A percentile compares a stretch with the other conserved stretches of the same genome.
Conservation (phyloP, 2,113 vertebrate genomes). For the Nibea albiflora region DNA sequence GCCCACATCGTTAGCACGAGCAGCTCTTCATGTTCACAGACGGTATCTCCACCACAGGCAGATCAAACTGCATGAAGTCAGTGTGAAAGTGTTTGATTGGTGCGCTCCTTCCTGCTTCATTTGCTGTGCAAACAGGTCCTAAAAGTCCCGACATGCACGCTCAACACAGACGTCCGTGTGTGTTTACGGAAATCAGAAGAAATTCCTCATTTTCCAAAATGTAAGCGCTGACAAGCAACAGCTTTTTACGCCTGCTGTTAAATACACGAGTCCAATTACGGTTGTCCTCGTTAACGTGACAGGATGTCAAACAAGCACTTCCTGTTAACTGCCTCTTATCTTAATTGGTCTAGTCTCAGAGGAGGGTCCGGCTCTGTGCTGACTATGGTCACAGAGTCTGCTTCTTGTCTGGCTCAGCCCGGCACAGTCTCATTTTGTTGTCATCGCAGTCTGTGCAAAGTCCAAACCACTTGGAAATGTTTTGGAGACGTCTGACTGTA, state of each 20-base stretch:
- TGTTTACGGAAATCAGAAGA: constrained; percentile 45
- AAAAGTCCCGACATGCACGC: constrained; percentile 38
- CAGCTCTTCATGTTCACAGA: neutral
- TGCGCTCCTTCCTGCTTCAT: constrained; percentile 20
- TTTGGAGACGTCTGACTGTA: constrained; percentile 37
- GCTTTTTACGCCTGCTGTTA: constrained; percentile 63
- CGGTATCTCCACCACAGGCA: neutral
- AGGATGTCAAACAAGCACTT: constrained; percentile 85
- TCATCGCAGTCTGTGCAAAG: constrained; percentile 32
- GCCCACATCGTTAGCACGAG: neutral
- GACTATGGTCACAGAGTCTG: constrained; percentile 70
- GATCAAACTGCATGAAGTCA: neutral
- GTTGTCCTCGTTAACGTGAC: constrained; percentile 83
- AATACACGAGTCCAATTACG: constrained; percentile 71
- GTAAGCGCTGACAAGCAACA: constrained; percentile 57
- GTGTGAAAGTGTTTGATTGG: neutral
- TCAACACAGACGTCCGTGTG: constrained; percentile 2
- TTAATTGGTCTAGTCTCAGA: constrained; percentile 83
- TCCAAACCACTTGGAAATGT: constrained; percentile 10
- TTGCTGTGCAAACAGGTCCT: constrained; percentile 13
- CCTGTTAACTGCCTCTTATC: constrained; percentile 84
- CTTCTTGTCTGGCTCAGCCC: constrained; percentile 77
- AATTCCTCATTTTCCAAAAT: constrained; percentile 23
- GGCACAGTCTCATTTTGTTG: constrained; percentile 74
- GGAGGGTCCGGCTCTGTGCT: constrained; percentile 70